Base-by-base conservation (phyloP, 2,113 vertebrate genomes). In the Grus americana region DNA sequence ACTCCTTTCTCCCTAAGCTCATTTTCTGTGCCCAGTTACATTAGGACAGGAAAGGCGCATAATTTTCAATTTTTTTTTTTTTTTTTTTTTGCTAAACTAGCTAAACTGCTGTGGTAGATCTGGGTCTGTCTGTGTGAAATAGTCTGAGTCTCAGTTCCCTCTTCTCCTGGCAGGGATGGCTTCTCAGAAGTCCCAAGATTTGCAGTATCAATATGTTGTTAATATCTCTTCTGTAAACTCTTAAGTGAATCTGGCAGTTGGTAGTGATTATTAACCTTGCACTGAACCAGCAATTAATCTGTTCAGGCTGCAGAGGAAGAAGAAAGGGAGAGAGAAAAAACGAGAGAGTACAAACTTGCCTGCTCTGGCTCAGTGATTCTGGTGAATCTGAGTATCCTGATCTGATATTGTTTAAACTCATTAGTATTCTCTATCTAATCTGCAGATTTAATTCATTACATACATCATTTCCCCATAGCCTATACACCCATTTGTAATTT, bases 221-320 rank as follows among this genome's bases (percentile, higher is more conserved):
- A 97, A 95, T 96, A 97, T 94, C 91, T 97, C 94, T 96, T 96
- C 96, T 89, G 87, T 88, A 97, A 98, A 96, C 78, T 94, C 94
- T 93, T 96, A 97, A 97, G 90, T 90, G 93, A 97, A 97, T 97
- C 96, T 98, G 97, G 97, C 96, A 97, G 95, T 97, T 97, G 96
- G 95, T 98, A 97, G 96, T 97, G 97, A 98, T 98, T 98, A 98
- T 98, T 98, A 98, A 98, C 97, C 98, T 98, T 96, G 84, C 93
- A 92, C 95, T 97, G 97, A 98, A 98, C 97, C 93, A 93, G 95
- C 97, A 98, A 98, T 98, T 98, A 98, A 98, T 98, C 97, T 97
- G 90, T 97, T 97, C 95, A 92, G 88, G 95, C 91, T 96, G 91
- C 75, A 97, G 79, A 97, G 36, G 68, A 91, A 91, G 68, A 72